A percentile compares a stretch with the other conserved stretches of the same genome.
phyloP scores from a whole-genome alignment of 2,113 vertebrate genomes.

The Myotis yumanensis region DNA sequence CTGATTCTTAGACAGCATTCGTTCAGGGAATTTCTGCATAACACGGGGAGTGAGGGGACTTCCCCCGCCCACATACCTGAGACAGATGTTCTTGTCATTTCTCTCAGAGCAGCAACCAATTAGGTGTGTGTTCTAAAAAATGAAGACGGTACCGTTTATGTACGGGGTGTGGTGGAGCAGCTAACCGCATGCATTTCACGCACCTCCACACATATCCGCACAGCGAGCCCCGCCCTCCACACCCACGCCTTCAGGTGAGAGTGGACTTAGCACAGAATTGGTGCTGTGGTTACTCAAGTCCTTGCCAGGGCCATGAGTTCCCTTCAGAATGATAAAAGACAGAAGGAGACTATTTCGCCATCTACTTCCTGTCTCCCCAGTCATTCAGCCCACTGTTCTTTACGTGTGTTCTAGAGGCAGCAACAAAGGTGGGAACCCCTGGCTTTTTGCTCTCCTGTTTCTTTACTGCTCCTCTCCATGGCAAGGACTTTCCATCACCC shows the following conservation, averaged over 20 bases:
- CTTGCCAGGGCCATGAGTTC: neutral
- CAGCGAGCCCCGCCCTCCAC: too few relatives aligned
- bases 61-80: neutral
- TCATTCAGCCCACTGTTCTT: neutral
- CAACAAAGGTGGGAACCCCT: neutral
- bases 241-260: neutral
- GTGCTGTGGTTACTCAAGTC: neutral
- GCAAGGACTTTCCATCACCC: accelerated
- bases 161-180: too few relatives aligned
- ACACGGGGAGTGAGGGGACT: neutral
- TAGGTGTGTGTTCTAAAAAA: neutral
- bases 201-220: accelerated
- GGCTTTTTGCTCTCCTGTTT: neutral
- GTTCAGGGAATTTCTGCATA: neutral
- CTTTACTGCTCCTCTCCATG: neutral
- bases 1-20: neutral
- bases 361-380: neutral
- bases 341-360: neutral
- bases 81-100: neutral
- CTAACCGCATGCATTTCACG: too few relatives aligned
- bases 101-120: neutral
- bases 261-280: neutral
- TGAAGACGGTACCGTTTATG: neutral
- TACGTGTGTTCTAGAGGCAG: neutral
- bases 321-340: neutral